These are phyloP conservation scores for Drosophila takahashii DNA, from an alignment of 1,140 invertebrate genomes.

Conservation along the genomic window DNA sequence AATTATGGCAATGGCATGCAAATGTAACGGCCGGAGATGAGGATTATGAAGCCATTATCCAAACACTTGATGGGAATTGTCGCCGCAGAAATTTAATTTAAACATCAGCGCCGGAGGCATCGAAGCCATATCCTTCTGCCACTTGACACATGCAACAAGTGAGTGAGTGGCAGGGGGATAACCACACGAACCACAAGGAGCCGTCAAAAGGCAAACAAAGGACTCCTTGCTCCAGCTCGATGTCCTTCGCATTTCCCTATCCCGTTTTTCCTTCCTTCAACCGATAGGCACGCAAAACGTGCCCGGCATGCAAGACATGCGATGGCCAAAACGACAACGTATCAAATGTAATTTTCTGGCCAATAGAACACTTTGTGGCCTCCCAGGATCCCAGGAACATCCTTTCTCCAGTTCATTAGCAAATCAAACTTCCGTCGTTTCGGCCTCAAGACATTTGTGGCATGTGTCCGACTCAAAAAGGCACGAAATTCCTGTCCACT, in stretches of 20 bases:
- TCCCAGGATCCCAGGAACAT: conserved; percentile 42
- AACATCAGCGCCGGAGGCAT: conserved; percentile 34
- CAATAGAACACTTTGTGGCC: conserved; percentile 66
- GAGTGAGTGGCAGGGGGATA: conserved; percentile 6
- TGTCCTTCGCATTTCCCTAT: conserved; percentile 43
- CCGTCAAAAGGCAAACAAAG: conserved; percentile 52
- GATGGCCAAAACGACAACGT: conserved; percentile 44
- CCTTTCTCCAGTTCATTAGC: conserved; percentile 77
- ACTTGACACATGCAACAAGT: conserved; percentile 67
- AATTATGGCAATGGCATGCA: conserved; percentile 82
- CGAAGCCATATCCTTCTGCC: conserved; percentile 29
- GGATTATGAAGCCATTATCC: conserved; percentile 55
- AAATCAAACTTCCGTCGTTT: conserved; percentile 77
- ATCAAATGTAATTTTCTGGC: conserved; percentile 81
- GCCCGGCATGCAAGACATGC: conserved; percentile 65
- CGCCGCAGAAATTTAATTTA: conserved; percentile 66
- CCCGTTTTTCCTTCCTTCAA: conserved; percentile 13
- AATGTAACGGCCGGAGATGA: conserved; percentile 68
- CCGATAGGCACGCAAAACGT: conserved; percentile 67
- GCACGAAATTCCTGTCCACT: conserved; percentile 38
- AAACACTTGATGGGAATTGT: conserved; percentile 53
- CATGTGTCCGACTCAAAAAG: conserved; percentile 52
- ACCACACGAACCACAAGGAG: conserved; percentile 11
- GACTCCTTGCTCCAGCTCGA: conserved; percentile 19
- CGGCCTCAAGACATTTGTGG: conserved; percentile 53